Conservation (phyloP, 2,888 invertebrate species). For the Leptopilina myrica region DNA sequence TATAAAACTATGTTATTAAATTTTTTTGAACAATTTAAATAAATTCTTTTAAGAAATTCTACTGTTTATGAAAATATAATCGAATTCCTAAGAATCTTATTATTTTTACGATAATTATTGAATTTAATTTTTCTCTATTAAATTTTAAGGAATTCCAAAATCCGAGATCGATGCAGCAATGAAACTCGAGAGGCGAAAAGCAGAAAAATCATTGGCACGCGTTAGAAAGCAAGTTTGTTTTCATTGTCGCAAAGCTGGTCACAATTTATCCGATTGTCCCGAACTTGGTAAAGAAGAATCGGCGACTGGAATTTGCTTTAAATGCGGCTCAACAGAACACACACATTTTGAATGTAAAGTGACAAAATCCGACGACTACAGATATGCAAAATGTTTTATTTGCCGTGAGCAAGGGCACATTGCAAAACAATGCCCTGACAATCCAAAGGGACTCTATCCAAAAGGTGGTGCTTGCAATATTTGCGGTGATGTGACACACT, state of each 20-base stretch:
- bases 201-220: slow-evolving; percentile 84
- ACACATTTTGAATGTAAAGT: slow-evolving; percentile 86
- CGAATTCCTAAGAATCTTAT: too few species aligned
- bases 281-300: slow-evolving; percentile 80
- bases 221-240: slow-evolving; percentile 86
- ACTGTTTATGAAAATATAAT: too few species aligned
- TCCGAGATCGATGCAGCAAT: slow-evolving; percentile 83
- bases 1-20: too few species aligned
- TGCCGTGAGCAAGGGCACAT: slow-evolving; percentile 93
- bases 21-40: slow-evolving; percentile 38
- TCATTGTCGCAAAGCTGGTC: slow-evolving; percentile 88
- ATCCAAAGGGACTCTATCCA: slow-evolving; percentile 91
- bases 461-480: slow-evolving; percentile 89
- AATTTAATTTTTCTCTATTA: too few species aligned
- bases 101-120: too few species aligned
- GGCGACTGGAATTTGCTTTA: slow-evolving; percentile 87
- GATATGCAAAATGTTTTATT: slow-evolving; percentile 92
- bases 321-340: slow-evolving; percentile 94
- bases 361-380: slow-evolving; percentile 82
- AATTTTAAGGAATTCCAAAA: slow-evolving; percentile 78
- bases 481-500: slow-evolving; percentile 91
- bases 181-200: slow-evolving; percentile 84
- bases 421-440: slow-evolving; percentile 91
- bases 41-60: too few species aligned
- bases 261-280: slow-evolving; percentile 89